These are phyloP conservation scores for Dermatemys mawii DNA, from an alignment of 2,113 vertebrate genomes.

Conservation along the genomic window DNA sequence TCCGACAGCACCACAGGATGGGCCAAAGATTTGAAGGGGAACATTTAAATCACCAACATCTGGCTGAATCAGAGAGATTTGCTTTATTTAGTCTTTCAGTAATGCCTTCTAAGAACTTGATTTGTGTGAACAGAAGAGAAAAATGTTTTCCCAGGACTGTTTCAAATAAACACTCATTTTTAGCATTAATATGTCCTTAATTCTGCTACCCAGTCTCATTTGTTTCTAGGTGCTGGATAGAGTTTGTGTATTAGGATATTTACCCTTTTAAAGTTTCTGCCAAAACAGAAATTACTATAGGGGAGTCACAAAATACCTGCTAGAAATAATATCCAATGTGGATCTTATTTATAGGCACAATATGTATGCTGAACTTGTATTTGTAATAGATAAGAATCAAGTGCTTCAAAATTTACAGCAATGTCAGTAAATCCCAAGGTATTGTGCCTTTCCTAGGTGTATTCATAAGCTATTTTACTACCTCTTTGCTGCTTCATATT, in stretches of 20 bases:
- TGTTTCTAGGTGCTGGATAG: background rate
- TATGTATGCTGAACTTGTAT: background rate
- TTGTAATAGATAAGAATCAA: background rate
- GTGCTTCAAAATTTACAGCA: background rate
- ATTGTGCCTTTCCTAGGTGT: background rate
- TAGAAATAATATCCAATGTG: background rate
- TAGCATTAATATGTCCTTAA: background rate
- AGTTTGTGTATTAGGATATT: background rate
- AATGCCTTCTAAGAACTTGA: conserved; percentile 3
- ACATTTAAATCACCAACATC: conserved; percentile 48
- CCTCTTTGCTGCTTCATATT: background rate
- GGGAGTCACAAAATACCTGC: background rate
- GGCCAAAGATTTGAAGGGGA: conserved; percentile 31
- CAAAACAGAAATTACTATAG: background rate
- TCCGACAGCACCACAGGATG: conserved; percentile 14
- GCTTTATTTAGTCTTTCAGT: background rate
- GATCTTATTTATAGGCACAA: background rate
- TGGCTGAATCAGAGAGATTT: conserved; percentile 20
- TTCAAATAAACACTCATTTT: background rate
- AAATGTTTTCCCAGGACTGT: background rate
- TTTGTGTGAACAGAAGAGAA: background rate
- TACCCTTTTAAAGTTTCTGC: background rate
- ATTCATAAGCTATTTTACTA: background rate
- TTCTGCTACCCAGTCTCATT: background rate
- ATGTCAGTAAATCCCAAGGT: background rate